Evolutionary conservation across 1,140 invertebrate genomes (phyloP), one percentile per base, ranked within the genome.

Genomic region (Trichoplusia ni): DNA sequence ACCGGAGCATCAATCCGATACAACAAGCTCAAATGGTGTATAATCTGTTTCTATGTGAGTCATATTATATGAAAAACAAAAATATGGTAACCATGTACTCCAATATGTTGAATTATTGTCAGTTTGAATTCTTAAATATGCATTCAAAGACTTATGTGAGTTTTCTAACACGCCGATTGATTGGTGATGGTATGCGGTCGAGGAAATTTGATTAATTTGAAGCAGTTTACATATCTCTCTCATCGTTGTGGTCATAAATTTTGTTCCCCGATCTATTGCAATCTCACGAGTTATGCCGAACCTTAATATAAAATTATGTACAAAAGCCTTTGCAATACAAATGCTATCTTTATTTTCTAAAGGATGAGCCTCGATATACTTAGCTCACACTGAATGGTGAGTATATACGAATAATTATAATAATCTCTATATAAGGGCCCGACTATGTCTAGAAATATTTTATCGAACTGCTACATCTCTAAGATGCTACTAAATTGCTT

Each of bases 351-450:
- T 67, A 54, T 9, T 38, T 0, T 8, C 11, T 31, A 61, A 9
- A 8, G 49, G 49, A 14, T 62, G 58, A 2, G 65, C 59, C 16
- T 67, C 59, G 49, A 67, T 8, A 61, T 67, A 42, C 40, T 67
- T 31, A 63, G 40, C 5, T 67, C 59, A 37, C 65, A 67, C 23
- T 67, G 65, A 0, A 67, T 21, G n/a, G 65, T 67, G 4, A 67
- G 33, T 21, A 67, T 67, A 62, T 67, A 67, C 9, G 1, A 0
- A 27, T 49, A 8, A 38, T 23, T 49, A 56, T 56, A 0, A 18
- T 21, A n/a, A 61, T 67, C 65, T 25, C 25, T 56, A 47, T 16
- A 9, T 61, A 62, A 38, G 16, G 58, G 65, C 21, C 62, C 53
- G 8, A 64, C 62, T 47, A 49, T n/a, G n/a, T n/a, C n/a, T n/a